phyloP scores from a whole-genome alignment of 2,113 vertebrate genomes.

The Leucosticte australis region DNA sequence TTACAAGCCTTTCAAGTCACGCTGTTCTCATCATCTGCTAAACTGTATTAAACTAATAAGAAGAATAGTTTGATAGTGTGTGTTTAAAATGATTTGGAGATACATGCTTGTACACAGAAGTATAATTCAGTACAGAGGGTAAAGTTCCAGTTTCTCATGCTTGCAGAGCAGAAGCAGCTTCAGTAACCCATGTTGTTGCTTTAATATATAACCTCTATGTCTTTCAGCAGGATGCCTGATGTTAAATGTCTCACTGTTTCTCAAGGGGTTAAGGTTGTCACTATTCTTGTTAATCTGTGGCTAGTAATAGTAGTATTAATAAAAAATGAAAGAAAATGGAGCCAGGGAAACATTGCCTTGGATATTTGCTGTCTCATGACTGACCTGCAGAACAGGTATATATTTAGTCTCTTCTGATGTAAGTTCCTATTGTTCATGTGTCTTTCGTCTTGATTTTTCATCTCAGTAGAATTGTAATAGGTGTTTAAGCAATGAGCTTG shows the following conservation, averaged over 20 bases:
- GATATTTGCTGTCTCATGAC: not conserved
- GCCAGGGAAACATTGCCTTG: not conserved
- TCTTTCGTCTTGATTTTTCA: not conserved
- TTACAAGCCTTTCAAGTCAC: not conserved
- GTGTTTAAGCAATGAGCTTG: not conserved
- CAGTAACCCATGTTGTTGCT: not conserved
- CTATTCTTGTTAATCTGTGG: not conserved
- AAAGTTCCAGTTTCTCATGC: not conserved
- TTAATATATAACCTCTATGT: not conserved
- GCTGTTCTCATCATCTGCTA: not conserved
- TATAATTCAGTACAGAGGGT: not conserved
- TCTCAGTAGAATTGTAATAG: not conserved
- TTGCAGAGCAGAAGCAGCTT: not conserved
- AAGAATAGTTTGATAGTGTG: not conserved
- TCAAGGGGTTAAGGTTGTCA: not conserved
- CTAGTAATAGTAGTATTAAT: not conserved
- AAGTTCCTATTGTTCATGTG: not conserved
- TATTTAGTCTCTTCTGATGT: not conserved
- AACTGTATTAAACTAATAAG: not conserved
- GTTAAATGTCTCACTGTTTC: not conserved
- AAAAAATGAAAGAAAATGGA: not conserved
- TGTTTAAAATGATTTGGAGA: not conserved
- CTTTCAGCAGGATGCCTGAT: not conserved
- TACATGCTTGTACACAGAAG: not conserved
- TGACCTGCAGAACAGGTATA: not conserved